Percentiles rank a stretch among this genome's conserved stretches.
These are phyloP conservation scores for Sciurus carolinensis DNA, from an alignment of 2,797 vertebrate species.

Conservation along the genomic window DNA sequence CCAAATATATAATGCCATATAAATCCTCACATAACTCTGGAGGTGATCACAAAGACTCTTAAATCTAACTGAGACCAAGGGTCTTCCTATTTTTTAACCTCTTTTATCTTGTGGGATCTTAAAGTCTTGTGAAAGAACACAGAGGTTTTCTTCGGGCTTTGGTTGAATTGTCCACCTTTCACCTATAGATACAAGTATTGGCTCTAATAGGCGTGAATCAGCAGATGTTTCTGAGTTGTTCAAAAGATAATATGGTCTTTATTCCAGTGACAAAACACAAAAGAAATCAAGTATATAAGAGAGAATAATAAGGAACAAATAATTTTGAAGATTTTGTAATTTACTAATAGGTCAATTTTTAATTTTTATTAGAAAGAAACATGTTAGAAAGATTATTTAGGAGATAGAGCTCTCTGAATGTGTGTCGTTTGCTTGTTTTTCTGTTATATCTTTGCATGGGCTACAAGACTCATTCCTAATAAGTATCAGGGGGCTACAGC, in stretches of 20 bases:
- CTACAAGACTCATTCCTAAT: background rate
- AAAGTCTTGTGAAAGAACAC: slow-evolving; percentile 28
- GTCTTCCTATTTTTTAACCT: slow-evolving; percentile 29
- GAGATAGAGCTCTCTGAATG: background rate
- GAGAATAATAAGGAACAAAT: slow-evolving; percentile 18
- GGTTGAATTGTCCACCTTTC: slow-evolving; percentile 26
- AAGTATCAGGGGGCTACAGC: background rate
- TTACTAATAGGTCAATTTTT: slow-evolving; percentile 12
- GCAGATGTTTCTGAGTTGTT: background rate
- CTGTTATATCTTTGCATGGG: background rate
- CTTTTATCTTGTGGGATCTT: slow-evolving; percentile 22
- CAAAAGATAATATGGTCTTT: background rate
- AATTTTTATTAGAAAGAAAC: background rate
- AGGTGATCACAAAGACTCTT: slow-evolving; percentile 57
- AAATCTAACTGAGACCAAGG: slow-evolving; percentile 54
- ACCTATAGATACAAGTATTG: background rate
- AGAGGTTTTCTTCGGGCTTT: slow-evolving; percentile 19
- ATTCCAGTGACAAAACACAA: background rate
- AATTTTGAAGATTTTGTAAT: background rate
- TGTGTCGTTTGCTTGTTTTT: background rate
- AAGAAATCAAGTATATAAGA: background rate
- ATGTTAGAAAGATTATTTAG: background rate
- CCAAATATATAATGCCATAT: background rate
- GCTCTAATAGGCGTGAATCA: background rate
- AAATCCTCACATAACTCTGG: slow-evolving; percentile 44